Evolutionary conservation across 2,797 vertebrate genomes (phyloP).

Genomic region (Tauraco hartlaubi): DNA sequence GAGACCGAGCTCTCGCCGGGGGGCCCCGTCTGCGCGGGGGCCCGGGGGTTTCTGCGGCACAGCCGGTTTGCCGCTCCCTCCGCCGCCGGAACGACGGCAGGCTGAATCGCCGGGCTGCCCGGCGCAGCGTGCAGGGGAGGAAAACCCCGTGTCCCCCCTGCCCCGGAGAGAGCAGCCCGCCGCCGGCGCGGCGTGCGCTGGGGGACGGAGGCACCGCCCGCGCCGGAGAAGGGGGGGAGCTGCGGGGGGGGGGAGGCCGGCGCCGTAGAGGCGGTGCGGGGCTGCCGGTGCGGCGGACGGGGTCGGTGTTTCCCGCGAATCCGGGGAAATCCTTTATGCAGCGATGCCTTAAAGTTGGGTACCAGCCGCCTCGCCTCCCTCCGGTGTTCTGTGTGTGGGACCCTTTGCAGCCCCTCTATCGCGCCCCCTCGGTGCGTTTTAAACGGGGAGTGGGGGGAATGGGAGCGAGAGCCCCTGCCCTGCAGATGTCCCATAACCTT

Average conservation of each 20-base stretch:
- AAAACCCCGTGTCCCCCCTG: neutral
- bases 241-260: neutral
- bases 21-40: neutral
- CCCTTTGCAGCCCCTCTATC: neutral
- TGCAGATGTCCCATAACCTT: neutral
- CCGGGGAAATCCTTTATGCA: neutral
- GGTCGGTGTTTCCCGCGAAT: conserved; percentile 17
- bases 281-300: neutral
- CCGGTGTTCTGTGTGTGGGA: neutral
- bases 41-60: neutral
- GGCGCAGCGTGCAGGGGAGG: neutral
- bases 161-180: neutral
- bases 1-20: neutral
- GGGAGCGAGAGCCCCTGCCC: neutral
- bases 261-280: neutral
- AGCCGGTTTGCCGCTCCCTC: neutral
- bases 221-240: neutral
- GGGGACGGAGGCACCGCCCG: neutral
- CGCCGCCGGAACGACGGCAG: neutral
- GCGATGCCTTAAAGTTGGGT: conserved; percentile 4
- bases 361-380: neutral
- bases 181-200: neutral
- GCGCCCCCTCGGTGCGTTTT: neutral
- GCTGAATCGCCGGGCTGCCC: neutral
- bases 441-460: no score